Percentiles rank a stretch among this genome's conserved stretches.
phyloP scores from a whole-genome alignment of 2,113 vertebrate species.

The Corythaixoides concolor region DNA sequence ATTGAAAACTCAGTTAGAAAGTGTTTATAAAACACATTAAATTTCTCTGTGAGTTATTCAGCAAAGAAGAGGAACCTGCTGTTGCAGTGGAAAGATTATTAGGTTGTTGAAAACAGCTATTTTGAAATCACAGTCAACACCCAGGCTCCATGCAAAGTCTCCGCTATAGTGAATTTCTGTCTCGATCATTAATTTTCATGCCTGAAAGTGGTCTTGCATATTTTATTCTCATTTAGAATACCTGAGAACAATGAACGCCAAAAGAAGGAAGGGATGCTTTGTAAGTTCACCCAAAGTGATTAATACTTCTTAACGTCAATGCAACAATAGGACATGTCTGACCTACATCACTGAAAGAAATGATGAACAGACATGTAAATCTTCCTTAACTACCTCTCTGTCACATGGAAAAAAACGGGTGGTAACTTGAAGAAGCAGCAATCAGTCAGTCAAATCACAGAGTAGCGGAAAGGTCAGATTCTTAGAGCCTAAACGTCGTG shows the following conservation, averaged over 20 bases:
- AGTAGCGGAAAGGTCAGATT: neutral
- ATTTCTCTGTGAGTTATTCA: neutral
- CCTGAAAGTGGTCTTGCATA: neutral
- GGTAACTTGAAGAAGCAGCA: neutral
- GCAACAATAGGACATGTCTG: neutral
- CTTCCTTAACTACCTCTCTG: neutral
- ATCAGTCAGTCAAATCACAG: neutral
- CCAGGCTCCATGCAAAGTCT: neutral
- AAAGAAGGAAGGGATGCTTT: neutral
- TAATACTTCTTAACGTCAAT: neutral
- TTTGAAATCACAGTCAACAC: neutral
- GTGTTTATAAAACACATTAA: neutral
- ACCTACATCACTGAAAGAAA: neutral
- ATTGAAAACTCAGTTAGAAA: neutral
- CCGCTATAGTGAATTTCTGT: neutral
- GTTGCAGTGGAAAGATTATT: neutral
- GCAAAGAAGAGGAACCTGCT: neutral
- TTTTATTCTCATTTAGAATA: slow-evolving; percentile 16
- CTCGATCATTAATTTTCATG: neutral
- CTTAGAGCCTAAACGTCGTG: neutral
- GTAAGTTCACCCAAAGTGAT: neutral
- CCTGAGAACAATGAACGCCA: neutral
- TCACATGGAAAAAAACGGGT: neutral
- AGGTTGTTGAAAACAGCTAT: neutral
- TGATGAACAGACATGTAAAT: neutral